Evolutionary conservation across 2,113 vertebrate species (phyloP).

Genomic region (Uria aalge): DNA sequence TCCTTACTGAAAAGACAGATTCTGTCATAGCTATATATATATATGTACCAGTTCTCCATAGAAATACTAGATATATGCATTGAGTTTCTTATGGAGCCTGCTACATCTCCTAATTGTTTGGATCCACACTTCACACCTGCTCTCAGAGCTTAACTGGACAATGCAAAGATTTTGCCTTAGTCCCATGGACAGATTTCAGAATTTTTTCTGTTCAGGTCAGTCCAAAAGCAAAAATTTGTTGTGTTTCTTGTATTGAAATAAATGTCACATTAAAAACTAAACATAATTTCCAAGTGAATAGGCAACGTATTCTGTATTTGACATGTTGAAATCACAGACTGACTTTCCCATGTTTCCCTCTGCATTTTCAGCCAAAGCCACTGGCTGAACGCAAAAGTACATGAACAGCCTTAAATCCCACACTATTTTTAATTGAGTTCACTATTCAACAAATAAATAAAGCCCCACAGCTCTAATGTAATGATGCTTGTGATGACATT

Average conservation of each 20-base stretch:
- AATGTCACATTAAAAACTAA: neutral
- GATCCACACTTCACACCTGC: neutral
- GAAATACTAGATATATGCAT: neutral
- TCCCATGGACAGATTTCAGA: neutral
- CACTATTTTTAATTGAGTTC: slow-evolving; percentile 11
- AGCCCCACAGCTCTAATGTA: slow-evolving; percentile 3
- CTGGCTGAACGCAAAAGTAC: neutral
- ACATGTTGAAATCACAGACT: neutral
- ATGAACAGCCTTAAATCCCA: slow-evolving; percentile 25
- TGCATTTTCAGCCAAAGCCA: slow-evolving; percentile 38
- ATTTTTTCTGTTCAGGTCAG: neutral
- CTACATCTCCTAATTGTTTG: neutral
- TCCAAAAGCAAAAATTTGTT: neutral
- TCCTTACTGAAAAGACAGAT: neutral
- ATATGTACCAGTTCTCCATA: neutral
- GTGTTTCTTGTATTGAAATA: neutral
- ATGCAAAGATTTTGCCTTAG: neutral
- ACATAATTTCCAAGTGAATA: neutral
- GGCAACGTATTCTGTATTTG: neutral
- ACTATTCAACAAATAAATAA: slow-evolving; percentile 47
- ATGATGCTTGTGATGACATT: slow-evolving; percentile 40
- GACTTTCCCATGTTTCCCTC: neutral
- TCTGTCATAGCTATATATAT: neutral
- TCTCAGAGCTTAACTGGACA: neutral
- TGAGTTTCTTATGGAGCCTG: neutral